Evolutionary conservation across 2,888 invertebrate genomes (phyloP).

Genomic region (Hemistola chrysoprasaria): DNA sequence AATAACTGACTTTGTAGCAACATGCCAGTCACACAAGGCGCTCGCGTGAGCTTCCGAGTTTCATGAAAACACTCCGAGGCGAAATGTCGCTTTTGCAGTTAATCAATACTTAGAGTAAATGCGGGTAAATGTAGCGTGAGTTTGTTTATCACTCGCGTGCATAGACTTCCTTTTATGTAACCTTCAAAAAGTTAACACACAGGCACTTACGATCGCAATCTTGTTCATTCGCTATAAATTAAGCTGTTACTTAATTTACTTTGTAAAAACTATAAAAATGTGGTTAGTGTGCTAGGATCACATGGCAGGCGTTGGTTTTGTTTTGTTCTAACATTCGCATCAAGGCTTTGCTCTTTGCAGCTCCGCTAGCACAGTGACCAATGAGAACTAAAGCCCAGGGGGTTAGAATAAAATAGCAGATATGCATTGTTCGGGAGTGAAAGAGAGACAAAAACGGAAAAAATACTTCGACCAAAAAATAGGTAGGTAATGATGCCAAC

Average conservation of each 20-base stretch:
- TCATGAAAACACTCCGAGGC: constrained; percentile 19
- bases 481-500: no score
- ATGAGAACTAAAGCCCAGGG: no score
- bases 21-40: constrained; percentile 32
- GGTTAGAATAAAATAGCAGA: no score
- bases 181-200: constrained; percentile 5
- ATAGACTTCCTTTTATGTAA: constrained; percentile 2
- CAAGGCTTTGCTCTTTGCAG: no score
- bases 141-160: constrained; percentile 12
- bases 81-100: constrained; percentile 27
- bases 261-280: no score
- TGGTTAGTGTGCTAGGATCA: no score
- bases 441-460: no score
- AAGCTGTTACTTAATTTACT: constrained; percentile 7
- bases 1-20: constrained; percentile 52
- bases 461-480: no score
- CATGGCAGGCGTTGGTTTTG: no score
- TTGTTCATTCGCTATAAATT: constrained; percentile 13
- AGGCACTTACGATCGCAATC: constrained; percentile 7
- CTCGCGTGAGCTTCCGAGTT: constrained; percentile 19
- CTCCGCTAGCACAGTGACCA: no score
- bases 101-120: constrained; percentile 21
- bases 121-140: constrained; percentile 7
- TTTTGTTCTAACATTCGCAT: no score
- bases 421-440: no score